Evolutionary conservation across 2,888 invertebrate genomes (phyloP).

Genomic region (Polylopha cassiicola): DNA sequence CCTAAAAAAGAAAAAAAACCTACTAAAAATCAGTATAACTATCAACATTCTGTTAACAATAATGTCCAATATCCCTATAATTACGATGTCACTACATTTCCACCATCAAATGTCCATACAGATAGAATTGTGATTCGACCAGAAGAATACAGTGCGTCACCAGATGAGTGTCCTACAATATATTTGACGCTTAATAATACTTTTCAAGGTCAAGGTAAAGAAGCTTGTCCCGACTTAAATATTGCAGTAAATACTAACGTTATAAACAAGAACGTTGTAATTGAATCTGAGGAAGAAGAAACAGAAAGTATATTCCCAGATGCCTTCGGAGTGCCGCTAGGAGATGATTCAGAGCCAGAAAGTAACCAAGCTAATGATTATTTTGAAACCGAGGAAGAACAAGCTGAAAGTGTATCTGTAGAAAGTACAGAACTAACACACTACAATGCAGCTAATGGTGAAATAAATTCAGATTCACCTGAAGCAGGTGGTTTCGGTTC

Average conservation of each 20-base stretch:
- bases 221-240: slow-evolving; percentile 82
- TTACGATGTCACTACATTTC: slow-evolving; percentile 65
- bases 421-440: slow-evolving; percentile 54
- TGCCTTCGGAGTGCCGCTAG: slow-evolving; percentile 52
- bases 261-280: slow-evolving; percentile 75
- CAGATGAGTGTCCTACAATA: slow-evolving; percentile 75
- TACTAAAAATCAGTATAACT: slow-evolving; percentile 43
- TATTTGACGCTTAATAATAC: slow-evolving; percentile 74
- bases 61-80: slow-evolving; percentile 43
- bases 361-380: slow-evolving; percentile 49
- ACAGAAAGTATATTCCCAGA: slow-evolving; percentile 49
- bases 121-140: slow-evolving; percentile 69
- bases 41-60: slow-evolving; percentile 47
- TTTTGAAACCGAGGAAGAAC: slow-evolving; percentile 48
- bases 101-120: slow-evolving; percentile 56
- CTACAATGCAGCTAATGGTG: slow-evolving; percentile 51
- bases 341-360: slow-evolving; percentile 52
- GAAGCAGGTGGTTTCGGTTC: slow-evolving; percentile 43
- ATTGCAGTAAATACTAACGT: slow-evolving; percentile 83
- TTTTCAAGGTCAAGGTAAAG: slow-evolving; percentile 76
- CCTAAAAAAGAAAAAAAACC: slow-evolving; percentile 51
- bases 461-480: slow-evolving; percentile 39
- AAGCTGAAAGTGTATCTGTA: slow-evolving; percentile 53
- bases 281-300: slow-evolving; percentile 64
- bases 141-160: slow-evolving; percentile 62